Conservation (phyloP, 1,140 invertebrate genomes). For the Diorhabda sublineata region DNA sequence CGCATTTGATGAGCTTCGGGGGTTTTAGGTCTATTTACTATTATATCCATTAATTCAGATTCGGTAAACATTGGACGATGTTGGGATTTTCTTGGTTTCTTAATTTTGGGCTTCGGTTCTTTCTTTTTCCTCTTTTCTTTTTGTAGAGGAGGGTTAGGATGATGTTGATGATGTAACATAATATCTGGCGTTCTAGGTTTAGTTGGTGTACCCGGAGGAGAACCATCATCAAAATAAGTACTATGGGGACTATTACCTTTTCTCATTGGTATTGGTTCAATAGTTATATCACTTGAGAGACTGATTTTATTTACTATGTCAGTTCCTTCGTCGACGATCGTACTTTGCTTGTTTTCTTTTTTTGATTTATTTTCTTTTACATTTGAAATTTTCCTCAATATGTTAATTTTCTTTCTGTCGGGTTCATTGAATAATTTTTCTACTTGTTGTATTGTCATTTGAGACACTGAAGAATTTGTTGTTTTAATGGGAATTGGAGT, state of each 20-base stretch:
- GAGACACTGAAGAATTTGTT: slow-evolving; percentile 23
- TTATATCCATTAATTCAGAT: slow-evolving; percentile 31
- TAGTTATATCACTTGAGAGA: slow-evolving; percentile 47
- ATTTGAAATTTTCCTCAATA: slow-evolving; percentile 81
- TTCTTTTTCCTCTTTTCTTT: slow-evolving; percentile 64
- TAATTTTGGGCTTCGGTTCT: slow-evolving; percentile 44
- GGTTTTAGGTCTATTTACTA: slow-evolving; percentile 58
- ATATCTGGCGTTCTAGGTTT: slow-evolving; percentile 58
- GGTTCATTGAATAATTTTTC: slow-evolving; percentile 73
- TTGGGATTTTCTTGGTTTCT: slow-evolving; percentile 32
- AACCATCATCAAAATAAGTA: slow-evolving; percentile 52
- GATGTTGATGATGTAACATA: slow-evolving; percentile 35
- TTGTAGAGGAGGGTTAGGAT: slow-evolving; percentile 47
- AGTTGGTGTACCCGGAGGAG: slow-evolving; percentile 54
- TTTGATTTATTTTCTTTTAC: slow-evolving; percentile 58
- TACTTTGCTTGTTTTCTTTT: slow-evolving; percentile 50
- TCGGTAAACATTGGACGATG: slow-evolving; percentile 26
- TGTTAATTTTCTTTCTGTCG: slow-evolving; percentile 77
- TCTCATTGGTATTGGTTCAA: slow-evolving; percentile 37
- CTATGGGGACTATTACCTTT: slow-evolving; percentile 30
- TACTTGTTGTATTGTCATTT: slow-evolving; percentile 41
- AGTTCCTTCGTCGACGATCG: slow-evolving; percentile 49
- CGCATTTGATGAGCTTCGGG: slow-evolving; percentile 52
- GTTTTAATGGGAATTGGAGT: slow-evolving; percentile 40
- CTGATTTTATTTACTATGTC: slow-evolving; percentile 38